These are phyloP conservation scores for Prunella fulvescens DNA, from an alignment of 2,113 vertebrate species.

Conservation along the genomic window DNA sequence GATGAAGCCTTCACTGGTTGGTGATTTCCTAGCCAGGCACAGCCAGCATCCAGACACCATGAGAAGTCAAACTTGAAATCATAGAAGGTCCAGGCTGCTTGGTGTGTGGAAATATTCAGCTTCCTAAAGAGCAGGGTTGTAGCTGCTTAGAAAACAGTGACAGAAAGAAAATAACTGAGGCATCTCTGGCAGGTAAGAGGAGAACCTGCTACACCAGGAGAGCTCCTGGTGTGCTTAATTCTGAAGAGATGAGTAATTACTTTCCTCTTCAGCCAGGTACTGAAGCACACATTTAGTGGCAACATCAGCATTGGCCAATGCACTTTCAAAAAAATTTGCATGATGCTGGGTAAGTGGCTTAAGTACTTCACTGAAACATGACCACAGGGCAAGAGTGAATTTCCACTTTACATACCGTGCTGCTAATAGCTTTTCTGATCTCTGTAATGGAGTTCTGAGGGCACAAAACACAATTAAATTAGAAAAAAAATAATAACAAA, in stretches of 20 bases:
- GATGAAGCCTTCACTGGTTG: not conserved
- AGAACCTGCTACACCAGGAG: not conserved
- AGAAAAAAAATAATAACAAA: not conserved
- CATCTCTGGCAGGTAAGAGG: not conserved
- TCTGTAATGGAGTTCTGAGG: conserved; percentile 31
- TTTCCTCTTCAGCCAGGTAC: not conserved
- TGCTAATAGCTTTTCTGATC: conserved; percentile 48
- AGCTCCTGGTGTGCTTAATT: not conserved
- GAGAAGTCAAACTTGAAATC: not conserved
- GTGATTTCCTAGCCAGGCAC: not conserved
- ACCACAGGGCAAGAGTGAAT: not conserved
- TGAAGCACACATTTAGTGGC: not conserved
- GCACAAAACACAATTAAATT: conserved; percentile 22
- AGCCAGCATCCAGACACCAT: not conserved
- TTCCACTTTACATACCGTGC: not conserved
- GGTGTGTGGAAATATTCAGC: not conserved
- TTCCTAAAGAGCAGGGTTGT: not conserved
- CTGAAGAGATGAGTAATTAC: conserved; percentile 6
- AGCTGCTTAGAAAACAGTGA: not conserved
- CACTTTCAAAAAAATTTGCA: not conserved
- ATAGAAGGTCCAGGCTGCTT: not conserved
- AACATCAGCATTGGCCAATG: not conserved
- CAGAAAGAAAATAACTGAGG: not conserved
- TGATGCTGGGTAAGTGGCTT: not conserved
- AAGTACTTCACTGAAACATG: conserved; percentile 1